A percentile compares a stretch with the other conserved stretches of the same genome.
Evolutionary conservation across 2,113 vertebrate genomes (phyloP).

Genomic region (Megaleporinus macrocephalus): DNA sequence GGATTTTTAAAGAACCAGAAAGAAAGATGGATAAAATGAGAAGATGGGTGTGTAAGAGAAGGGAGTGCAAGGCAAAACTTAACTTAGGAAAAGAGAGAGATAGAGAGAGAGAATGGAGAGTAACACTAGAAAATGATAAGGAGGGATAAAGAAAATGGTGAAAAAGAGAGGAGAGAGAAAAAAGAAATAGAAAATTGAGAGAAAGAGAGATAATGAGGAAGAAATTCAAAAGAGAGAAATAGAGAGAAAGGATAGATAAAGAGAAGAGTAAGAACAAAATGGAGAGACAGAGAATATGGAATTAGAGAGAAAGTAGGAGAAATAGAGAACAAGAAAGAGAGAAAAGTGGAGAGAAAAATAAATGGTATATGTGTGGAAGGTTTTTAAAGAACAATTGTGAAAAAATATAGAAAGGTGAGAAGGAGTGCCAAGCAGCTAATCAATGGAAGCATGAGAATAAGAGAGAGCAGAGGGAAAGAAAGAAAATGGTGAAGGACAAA

Average conservation of each 20-base stretch:
- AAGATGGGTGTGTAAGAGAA: no score
- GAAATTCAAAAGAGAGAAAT: no score
- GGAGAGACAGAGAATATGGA: conserved; percentile 9
- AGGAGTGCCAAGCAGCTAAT: background rate
- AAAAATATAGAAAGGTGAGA: background rate
- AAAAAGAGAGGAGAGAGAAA: background rate
- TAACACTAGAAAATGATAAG: no score
- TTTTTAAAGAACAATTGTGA: background rate
- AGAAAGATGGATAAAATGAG: no score
- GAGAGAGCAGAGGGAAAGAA: background rate
- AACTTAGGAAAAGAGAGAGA: no score
- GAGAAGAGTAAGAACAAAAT: no score
- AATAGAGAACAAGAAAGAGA: background rate
- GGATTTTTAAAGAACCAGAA: no score
- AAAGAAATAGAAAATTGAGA: no score
- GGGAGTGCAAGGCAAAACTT: no score
- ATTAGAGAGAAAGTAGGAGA: conserved; percentile 8
- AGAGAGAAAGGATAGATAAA: background rate
- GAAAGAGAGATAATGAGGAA: conserved; percentile 2
- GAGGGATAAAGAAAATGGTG: no score
- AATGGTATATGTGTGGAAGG: background rate
- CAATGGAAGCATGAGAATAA: background rate
- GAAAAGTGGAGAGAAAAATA: background rate
- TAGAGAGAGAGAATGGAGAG: no score
- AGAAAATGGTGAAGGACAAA: background rate